Evolutionary conservation across 2,797 vertebrate genomes (phyloP), one percentile per base, ranked within the genome.

Genomic region (Astyanax mexicanus): DNA sequence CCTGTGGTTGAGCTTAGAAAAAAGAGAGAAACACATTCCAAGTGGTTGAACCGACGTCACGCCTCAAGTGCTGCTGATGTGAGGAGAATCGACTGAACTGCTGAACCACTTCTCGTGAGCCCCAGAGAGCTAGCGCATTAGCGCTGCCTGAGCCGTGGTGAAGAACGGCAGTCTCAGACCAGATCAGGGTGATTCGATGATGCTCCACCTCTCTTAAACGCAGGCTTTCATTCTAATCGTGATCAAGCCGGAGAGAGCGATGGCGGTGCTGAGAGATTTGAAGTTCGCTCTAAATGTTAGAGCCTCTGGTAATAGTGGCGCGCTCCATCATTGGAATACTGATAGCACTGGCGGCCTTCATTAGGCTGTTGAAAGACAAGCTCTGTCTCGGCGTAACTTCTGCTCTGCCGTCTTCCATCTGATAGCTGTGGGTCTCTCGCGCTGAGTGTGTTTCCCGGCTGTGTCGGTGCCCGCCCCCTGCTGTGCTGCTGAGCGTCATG

Each of bases 1-100:
- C 38, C 62, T 49, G 58, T 61, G 67, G 72, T 65, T 67, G 71
- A 69, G 23, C 44, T 64, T 77, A 52, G 47, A 49, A 21, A 51
- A 51, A 5, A n/a, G 1, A 79, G 80, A 78, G 32, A 37, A 23
- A 47, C 44, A 32, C 29, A 61, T 37, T 42, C 27, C 72, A 75
- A 80, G 84, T 85, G 86, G 78, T 66, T 61, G 52, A 76, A 77
- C 61, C 47, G 51, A 71, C 54, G 54, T 54, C 72, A 51, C 84
- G 60, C 84, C 78, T 79, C 77, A 45, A 71, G 83, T 38, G 61
- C 72, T 42, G 60, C 61, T 69, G 67, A 77, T 73, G 77, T 78
- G 42, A 74, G 38, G 64, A 74, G 73, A 88, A 85, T 60, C 70
- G 77, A 55, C 77, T 69, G 52, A 74, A 78, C 65, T 57, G 75